phyloP scores from a whole-genome alignment of 2,113 vertebrate genomes.

The Eptatretus burgeri region DNA sequence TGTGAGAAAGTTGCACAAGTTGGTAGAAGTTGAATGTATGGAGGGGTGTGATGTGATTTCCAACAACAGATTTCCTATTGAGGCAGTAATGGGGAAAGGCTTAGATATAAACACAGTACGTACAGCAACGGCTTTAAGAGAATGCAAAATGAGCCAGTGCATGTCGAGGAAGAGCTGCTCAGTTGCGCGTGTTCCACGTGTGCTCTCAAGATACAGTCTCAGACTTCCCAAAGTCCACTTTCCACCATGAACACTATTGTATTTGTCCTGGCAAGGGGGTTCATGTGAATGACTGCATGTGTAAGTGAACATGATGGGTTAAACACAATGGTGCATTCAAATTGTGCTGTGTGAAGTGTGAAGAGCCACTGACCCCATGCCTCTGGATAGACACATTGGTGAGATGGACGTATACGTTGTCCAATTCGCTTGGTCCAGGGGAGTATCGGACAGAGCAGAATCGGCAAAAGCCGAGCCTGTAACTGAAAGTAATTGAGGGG shows the following conservation, averaged over 20 bases:
- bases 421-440: conserved; percentile 70
- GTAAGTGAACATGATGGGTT: too few relatives aligned
- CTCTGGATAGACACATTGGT: conserved; percentile 96
- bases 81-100: too few relatives aligned
- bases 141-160: conserved; percentile 90
- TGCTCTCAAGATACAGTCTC: conserved; percentile 79
- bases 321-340: too few relatives aligned
- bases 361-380: conserved; percentile 34
- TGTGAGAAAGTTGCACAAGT: too few relatives aligned
- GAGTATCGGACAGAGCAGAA: conserved; percentile 97
- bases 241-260: conserved; percentile 84
- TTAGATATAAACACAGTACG: conserved; percentile 14
- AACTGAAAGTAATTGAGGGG: conserved; percentile 21
- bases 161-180: conserved; percentile 73
- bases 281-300: too few relatives aligned
- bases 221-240: conserved; percentile 91
- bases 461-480: conserved; percentile 74
- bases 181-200: conserved; percentile 62
- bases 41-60: too few relatives aligned
- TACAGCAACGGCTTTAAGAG: conserved; percentile 73
- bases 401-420: conserved; percentile 96
- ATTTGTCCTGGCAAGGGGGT: conserved; percentile 41
- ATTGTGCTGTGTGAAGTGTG: too few relatives aligned
- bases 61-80: too few relatives aligned
- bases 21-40: too few relatives aligned